phyloP scores from a whole-genome alignment of 2,113 vertebrate genomes.

The Hymenochirus boettgeri region DNA sequence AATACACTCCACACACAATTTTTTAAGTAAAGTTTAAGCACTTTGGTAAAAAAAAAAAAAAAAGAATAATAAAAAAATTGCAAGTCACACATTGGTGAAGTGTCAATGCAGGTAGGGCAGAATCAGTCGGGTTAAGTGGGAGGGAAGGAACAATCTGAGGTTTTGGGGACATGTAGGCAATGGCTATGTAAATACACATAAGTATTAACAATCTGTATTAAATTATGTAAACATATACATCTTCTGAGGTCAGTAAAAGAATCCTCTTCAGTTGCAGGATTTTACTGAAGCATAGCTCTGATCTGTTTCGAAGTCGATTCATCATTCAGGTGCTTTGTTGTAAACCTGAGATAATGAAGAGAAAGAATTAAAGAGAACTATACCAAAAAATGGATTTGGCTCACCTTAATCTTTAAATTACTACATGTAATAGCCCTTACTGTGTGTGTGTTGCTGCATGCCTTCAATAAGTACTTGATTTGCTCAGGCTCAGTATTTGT shows the following conservation, averaged over 20 bases:
- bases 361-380: too few species aligned
- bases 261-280: slow-evolving; percentile 70
- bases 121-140: slow-evolving; percentile 61
- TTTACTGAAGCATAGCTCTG: slow-evolving; percentile 94
- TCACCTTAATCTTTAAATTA: too few species aligned
- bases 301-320: slow-evolving; percentile 97
- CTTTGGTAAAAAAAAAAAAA: slow-evolving; percentile 53
- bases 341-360: slow-evolving; percentile 89
- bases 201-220: slow-evolving; percentile 96
- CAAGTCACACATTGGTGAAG: slow-evolving; percentile 64
- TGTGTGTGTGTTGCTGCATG: too few species aligned
- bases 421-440: too few species aligned
- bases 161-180: slow-evolving; percentile 73
- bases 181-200: slow-evolving; percentile 83
- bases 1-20: slow-evolving; percentile 46
- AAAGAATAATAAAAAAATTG: slow-evolving; percentile 45
- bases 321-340: slow-evolving; percentile 97
- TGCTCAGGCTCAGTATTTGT: too few species aligned
- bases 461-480: too few species aligned
- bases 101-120: slow-evolving; percentile 66
- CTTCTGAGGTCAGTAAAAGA: slow-evolving; percentile 88
- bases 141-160: slow-evolving; percentile 58
- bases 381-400: too few species aligned
- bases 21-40: slow-evolving; percentile 47
- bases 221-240: slow-evolving; percentile 99